These are phyloP conservation scores for Bradypodion pumilum DNA, from an alignment of 2,797 vertebrate genomes.

Conservation along the genomic window DNA sequence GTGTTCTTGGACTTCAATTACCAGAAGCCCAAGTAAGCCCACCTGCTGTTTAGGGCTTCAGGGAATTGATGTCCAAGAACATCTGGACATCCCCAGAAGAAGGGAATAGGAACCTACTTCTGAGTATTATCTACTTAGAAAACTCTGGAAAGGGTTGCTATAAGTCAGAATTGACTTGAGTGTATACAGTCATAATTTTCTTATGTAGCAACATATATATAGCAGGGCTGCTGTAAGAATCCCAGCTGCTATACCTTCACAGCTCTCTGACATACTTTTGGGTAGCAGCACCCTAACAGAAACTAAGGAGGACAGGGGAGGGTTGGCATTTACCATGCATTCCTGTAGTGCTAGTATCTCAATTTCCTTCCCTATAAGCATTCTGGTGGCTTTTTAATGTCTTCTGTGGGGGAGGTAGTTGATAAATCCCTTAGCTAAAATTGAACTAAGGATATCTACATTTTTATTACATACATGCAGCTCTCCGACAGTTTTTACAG, in stretches of 20 bases:
- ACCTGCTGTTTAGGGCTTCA: too few relatives aligned
- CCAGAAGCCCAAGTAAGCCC: too few relatives aligned
- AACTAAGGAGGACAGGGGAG: fast-evolving
- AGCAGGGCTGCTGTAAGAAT: background rate
- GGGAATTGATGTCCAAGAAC: too few relatives aligned
- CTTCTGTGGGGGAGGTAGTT: background rate
- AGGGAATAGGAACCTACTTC: too few relatives aligned
- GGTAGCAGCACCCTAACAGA: background rate
- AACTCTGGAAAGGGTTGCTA: too few relatives aligned
- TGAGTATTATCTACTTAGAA: too few relatives aligned
- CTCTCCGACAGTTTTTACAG: background rate
- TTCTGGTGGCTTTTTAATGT: too few relatives aligned
- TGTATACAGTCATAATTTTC: background rate
- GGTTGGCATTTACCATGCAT: background rate
- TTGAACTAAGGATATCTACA: too few relatives aligned
- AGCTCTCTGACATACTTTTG: too few relatives aligned
- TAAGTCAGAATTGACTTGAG: too few relatives aligned
- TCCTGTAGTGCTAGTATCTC: background rate
- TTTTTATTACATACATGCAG: background rate
- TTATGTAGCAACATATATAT: background rate
- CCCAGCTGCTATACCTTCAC: background rate
- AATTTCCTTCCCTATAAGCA: background rate
- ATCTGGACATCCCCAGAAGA: too few relatives aligned
- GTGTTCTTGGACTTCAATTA: too few relatives aligned
- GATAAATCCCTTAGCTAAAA: background rate